phyloP scores from a whole-genome alignment of 1,140 invertebrate genomes.

The Panagrolaimus sp. region DNA sequence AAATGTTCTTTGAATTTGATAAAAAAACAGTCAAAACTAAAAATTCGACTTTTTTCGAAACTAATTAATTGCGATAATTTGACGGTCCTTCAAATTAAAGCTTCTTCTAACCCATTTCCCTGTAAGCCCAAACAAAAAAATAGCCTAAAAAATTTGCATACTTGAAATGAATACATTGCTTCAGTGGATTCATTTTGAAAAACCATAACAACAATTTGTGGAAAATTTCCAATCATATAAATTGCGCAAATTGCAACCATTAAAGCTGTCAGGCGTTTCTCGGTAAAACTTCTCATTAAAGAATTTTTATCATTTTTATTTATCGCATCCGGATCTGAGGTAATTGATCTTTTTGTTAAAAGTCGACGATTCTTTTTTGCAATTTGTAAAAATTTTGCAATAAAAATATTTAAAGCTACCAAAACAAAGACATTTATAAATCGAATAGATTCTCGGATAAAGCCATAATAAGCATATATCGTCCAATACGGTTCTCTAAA shows the following conservation, averaged over 20 bases:
- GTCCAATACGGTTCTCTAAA: slow-evolving; percentile 1
- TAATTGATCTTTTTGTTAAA: neutral
- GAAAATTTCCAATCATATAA: slow-evolving; percentile 11
- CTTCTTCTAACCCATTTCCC: neutral
- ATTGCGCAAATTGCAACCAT: slow-evolving; percentile 6
- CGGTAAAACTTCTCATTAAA: neutral
- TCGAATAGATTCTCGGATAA: slow-evolving; percentile 4
- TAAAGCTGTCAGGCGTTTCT: neutral
- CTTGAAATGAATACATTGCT: slow-evolving; percentile 10
- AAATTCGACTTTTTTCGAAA: neutral
- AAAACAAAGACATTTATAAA: neutral
- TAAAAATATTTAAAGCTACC: slow-evolving; percentile 2
- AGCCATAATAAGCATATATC: neutral
- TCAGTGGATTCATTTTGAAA: slow-evolving; percentile 16
- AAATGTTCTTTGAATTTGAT: neutral
- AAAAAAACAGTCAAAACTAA: neutral
- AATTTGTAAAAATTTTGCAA: neutral
- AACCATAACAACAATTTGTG: slow-evolving; percentile 10
- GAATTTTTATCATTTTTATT: slow-evolving; percentile 5
- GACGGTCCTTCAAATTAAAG: neutral
- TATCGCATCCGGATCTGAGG: neutral
- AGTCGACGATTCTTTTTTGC: neutral
- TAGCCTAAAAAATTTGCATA: neutral
- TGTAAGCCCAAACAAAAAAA: neutral
- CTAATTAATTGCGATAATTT: neutral